A percentile compares a stretch with the other conserved stretches of the same genome.
phyloP scores from a whole-genome alignment of 2,797 vertebrate genomes.

The Takifugu ocellatus region DNA sequence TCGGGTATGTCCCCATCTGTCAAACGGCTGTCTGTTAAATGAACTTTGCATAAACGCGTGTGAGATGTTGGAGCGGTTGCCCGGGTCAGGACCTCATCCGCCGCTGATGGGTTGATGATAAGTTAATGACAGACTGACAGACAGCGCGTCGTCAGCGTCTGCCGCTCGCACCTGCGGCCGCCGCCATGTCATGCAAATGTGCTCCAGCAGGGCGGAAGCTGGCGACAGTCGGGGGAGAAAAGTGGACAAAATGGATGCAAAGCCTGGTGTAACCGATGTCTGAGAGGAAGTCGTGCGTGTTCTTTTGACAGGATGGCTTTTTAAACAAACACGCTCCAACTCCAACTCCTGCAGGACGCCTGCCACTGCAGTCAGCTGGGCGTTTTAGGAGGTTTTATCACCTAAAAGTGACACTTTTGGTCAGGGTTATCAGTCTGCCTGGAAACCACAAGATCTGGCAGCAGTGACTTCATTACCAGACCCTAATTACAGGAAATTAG shows the following conservation, averaged over 20 bases:
- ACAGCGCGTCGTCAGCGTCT: slow-evolving; percentile 5
- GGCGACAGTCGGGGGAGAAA: slow-evolving; percentile 47
- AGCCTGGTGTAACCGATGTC: slow-evolving; percentile 69
- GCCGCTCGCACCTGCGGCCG: slow-evolving; percentile 44
- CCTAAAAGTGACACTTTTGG: too few species aligned
- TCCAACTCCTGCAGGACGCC: slow-evolving; percentile 54
- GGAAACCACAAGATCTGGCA: neutral
- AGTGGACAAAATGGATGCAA: slow-evolving; percentile 71
- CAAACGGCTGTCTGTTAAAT: slow-evolving; percentile 42
- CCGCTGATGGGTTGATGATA: slow-evolving; percentile 28
- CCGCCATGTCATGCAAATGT: slow-evolving; percentile 68
- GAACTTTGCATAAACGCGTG: slow-evolving; percentile 42
- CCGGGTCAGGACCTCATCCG: slow-evolving; percentile 18
- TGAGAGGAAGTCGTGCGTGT: slow-evolving; percentile 53
- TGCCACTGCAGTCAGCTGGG: slow-evolving; percentile 34
- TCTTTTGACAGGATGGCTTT: slow-evolving; percentile 50
- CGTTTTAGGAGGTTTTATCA: neutral
- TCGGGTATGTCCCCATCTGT: slow-evolving; percentile 47
- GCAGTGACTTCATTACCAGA: slow-evolving; percentile 9
- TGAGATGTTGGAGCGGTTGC: neutral
- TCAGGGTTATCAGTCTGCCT: too few species aligned
- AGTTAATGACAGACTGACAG: slow-evolving; percentile 32
- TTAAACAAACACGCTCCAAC: slow-evolving; percentile 62
- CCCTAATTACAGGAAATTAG: slow-evolving; percentile 21
- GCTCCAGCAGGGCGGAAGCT: slow-evolving; percentile 40